A percentile compares a stretch with the other conserved stretches of the same genome.
phyloP scores from a whole-genome alignment of 2,113 vertebrate genomes.

The pig (Sus scrofa) region DNA sequence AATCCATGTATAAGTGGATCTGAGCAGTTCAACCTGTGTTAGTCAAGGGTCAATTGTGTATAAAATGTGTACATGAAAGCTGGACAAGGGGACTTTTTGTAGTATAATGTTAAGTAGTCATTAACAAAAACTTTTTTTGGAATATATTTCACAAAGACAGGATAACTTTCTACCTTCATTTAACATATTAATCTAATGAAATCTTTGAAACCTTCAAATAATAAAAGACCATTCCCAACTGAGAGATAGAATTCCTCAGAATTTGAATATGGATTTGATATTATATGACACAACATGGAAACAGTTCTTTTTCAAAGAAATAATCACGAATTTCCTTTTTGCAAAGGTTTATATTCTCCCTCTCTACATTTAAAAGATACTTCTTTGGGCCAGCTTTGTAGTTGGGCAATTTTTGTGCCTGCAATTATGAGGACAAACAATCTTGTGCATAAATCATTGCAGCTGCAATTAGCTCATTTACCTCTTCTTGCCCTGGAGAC shows the following conservation, averaged over 20 bases:
- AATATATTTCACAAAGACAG: slow-evolving; percentile 30
- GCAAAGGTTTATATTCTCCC: slow-evolving; percentile 21
- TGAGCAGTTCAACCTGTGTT: background rate
- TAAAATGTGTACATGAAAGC: background rate
- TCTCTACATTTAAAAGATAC: slow-evolving; percentile 11
- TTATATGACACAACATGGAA: slow-evolving; percentile 27
- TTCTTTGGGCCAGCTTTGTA: slow-evolving; percentile 43
- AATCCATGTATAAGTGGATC: background rate
- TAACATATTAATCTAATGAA: slow-evolving; percentile 15
- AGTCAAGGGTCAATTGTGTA: background rate
- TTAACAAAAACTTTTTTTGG: slow-evolving; percentile 7
- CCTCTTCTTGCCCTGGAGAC: slow-evolving; percentile 37
- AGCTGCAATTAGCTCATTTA: slow-evolving; percentile 70
- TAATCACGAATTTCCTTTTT: slow-evolving; percentile 28
- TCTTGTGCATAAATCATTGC: slow-evolving; percentile 61
- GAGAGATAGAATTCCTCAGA: slow-evolving; percentile 11
- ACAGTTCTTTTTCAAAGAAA: background rate
- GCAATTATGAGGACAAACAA: slow-evolving; percentile 60
- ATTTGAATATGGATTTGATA: slow-evolving; percentile 20
- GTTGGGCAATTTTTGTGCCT: slow-evolving; percentile 55
- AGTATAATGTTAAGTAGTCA: background rate
- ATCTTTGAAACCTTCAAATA: slow-evolving; percentile 42
- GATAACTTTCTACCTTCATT: background rate
- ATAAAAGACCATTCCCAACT: background rate
- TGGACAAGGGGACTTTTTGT: background rate